A percentile compares a stretch with the other conserved stretches of the same genome.
These are phyloP conservation scores for Phaetusa simplex DNA, from an alignment of 2,113 vertebrate species.

Conservation along the genomic window DNA sequence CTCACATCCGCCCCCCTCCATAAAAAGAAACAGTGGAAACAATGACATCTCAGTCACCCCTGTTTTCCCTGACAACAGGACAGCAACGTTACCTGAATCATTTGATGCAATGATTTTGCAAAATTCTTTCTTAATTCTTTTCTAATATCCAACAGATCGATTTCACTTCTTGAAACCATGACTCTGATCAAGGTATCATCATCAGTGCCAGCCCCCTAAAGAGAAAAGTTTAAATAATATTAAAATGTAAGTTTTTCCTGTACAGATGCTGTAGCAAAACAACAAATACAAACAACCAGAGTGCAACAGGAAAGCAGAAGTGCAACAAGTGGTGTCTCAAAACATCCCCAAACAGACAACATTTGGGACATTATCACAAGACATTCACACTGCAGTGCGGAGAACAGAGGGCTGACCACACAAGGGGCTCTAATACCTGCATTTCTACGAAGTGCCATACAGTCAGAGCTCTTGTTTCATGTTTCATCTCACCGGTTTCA, in stretches of 20 bases:
- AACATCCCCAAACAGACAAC: neutral
- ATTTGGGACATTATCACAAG: neutral
- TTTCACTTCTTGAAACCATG: slow-evolving; percentile 92
- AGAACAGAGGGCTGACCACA: neutral
- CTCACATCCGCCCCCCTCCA: neutral
- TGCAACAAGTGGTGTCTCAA: neutral
- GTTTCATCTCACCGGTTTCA: neutral
- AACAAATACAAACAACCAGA: neutral
- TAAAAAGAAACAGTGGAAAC: neutral
- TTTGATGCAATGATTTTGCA: slow-evolving; percentile 82
- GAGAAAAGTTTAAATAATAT: neutral
- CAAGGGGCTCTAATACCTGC: neutral
- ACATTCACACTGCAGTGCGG: neutral
- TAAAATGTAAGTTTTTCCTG: neutral
- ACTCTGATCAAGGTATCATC: slow-evolving; percentile 90
- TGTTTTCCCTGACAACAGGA: accelerated
- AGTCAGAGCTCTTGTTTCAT: neutral
- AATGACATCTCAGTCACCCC: too few relatives aligned
- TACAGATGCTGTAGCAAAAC: neutral
- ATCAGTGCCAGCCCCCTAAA: slow-evolving; percentile 91
- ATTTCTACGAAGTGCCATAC: neutral
- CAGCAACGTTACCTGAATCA: slow-evolving; percentile 82
- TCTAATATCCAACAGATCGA: slow-evolving; percentile 90
- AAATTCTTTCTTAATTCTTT: slow-evolving; percentile 83
- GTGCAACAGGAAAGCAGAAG: neutral